phyloP scores from a whole-genome alignment of 2,888 invertebrate species.

The Phyllotreta striolata region DNA sequence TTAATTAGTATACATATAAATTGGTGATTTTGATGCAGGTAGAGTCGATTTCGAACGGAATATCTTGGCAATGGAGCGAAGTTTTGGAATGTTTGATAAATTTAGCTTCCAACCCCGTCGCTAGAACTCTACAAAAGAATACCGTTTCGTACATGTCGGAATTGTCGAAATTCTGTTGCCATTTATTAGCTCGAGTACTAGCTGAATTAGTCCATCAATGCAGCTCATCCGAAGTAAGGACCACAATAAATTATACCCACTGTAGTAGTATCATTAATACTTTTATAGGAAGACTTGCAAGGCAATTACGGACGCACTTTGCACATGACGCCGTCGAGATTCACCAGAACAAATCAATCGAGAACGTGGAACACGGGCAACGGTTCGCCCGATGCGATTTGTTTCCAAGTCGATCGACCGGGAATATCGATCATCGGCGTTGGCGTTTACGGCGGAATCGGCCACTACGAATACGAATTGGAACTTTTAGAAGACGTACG shows the following conservation, averaged over 20 bases:
- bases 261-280: not conserved
- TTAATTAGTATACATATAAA: constrained; percentile 8
- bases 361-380: constrained; percentile 97
- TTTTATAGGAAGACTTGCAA: constrained; percentile 70
- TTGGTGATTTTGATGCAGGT: constrained; percentile 54
- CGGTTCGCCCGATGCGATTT: constrained; percentile 95
- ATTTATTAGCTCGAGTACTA: constrained; percentile 81
- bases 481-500: constrained; percentile 85
- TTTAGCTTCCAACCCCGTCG: constrained; percentile 81
- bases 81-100: constrained; percentile 83
- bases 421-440: constrained; percentile 91
- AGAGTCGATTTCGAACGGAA: constrained; percentile 57
- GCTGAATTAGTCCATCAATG: constrained; percentile 87
- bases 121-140: constrained; percentile 64
- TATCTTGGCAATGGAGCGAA: constrained; percentile 65
- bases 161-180: constrained; percentile 70
- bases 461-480: constrained; percentile 88
- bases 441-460: constrained; percentile 88
- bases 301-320: constrained; percentile 79
- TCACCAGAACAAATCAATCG: constrained; percentile 87
- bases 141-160: constrained; percentile 54
- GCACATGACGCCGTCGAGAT: constrained; percentile 87
- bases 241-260: constrained; percentile 1
- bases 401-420: constrained; percentile 89
- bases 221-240: constrained; percentile 74